These are phyloP conservation scores for Chymomyza fuscimana DNA, from an alignment of 2,888 invertebrate species.

Conservation along the genomic window DNA sequence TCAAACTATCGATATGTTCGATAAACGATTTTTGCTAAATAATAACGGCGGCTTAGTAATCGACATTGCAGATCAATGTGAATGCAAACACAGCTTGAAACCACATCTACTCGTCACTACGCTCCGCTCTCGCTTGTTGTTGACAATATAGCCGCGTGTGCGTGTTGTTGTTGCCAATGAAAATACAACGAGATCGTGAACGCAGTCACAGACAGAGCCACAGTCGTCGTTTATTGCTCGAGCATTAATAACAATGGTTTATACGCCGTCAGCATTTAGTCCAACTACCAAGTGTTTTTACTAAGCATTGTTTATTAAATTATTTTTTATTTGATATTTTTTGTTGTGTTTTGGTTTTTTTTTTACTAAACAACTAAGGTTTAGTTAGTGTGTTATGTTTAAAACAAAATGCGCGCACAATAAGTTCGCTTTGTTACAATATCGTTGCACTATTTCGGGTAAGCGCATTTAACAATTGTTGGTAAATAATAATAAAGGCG, in stretches of 20 bases:
- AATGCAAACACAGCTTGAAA: not conserved
- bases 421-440: not conserved
- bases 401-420: not conserved
- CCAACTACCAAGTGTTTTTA: not conserved
- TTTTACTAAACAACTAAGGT: not conserved
- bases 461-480: not conserved
- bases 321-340: not conserved
- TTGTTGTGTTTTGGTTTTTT: not conserved
- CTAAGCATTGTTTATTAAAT: not conserved
- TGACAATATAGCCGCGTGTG: not conserved
- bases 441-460: not conserved
- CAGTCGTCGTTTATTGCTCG: not conserved
- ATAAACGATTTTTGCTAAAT: not conserved
- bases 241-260: conserved; percentile 2
- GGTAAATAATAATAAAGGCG: not conserved
- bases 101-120: not conserved
- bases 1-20: not conserved
- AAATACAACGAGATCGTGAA: not conserved
- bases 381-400: not conserved
- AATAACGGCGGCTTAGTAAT: not conserved
- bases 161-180: conserved; percentile 5
- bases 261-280: not conserved
- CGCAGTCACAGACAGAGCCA: not conserved
- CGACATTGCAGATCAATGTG: not conserved
- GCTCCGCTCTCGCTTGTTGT: not conserved